These are phyloP conservation scores for Callorhinus ursinus DNA, from an alignment of 2,113 vertebrate species.

Conservation along the genomic window DNA sequence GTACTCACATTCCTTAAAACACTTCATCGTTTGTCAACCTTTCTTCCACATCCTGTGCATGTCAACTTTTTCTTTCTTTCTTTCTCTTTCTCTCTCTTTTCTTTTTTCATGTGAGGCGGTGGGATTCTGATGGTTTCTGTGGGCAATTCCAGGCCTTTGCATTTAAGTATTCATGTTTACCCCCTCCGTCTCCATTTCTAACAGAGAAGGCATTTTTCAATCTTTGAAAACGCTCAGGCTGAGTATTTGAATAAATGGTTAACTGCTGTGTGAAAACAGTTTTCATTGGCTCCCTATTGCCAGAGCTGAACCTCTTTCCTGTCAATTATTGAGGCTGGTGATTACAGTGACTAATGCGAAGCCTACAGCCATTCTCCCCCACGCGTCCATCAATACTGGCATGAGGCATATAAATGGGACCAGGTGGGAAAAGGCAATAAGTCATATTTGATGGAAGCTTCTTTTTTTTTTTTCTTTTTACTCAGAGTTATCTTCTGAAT, in stretches of 20 bases:
- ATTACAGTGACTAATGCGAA: slow-evolving; percentile 58
- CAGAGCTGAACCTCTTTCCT: slow-evolving; percentile 33
- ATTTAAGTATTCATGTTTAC: not conserved
- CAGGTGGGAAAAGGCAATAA: slow-evolving; percentile 63
- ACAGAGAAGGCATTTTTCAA: not conserved
- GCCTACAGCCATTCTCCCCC: slow-evolving; percentile 50
- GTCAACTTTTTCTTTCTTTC: not conserved
- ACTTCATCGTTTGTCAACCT: not conserved
- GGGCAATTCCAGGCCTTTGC: not conserved
- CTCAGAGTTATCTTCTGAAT: slow-evolving; percentile 51
- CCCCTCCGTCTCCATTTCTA: not conserved
- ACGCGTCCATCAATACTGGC: slow-evolving; percentile 34
- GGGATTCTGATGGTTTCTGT: not conserved
- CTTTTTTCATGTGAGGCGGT: not conserved
- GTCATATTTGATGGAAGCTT: slow-evolving; percentile 44
- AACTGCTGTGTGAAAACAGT: slow-evolving; percentile 38
- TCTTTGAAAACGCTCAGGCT: not conserved
- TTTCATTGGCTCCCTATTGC: slow-evolving; percentile 50
- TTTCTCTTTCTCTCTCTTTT: not conserved
- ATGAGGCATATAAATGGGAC: slow-evolving; percentile 24
- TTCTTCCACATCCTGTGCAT: not conserved
- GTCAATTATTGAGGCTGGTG: slow-evolving; percentile 65
- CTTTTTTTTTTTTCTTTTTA: not conserved
- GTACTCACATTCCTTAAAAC: not conserved
- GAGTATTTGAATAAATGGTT: slow-evolving; percentile 55